A percentile compares a stretch with the other conserved stretches of the same genome.
Conservation (phyloP, 2,113 vertebrate genomes). For the Circaetus cinerascens region DNA sequence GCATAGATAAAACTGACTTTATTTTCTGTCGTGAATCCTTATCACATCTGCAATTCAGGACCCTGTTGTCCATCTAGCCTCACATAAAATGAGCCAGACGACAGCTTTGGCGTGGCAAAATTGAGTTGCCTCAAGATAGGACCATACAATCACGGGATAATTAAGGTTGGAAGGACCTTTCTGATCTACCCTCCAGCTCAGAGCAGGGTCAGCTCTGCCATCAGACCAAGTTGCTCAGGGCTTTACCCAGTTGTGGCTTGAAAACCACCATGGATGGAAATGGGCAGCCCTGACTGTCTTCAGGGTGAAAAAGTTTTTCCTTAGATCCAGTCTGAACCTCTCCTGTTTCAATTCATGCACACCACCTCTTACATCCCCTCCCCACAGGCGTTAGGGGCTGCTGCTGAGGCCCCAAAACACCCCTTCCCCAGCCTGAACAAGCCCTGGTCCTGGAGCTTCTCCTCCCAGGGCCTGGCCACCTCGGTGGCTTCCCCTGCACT, state of each 20-base stretch:
- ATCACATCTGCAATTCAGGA: background rate
- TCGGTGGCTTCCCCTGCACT: background rate
- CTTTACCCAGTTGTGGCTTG: background rate
- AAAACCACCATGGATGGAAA: background rate
- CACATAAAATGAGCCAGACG: background rate
- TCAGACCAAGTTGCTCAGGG: background rate
- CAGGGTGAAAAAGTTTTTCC: background rate
- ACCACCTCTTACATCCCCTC: no score
- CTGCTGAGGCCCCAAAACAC: background rate
- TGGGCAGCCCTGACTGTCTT: background rate
- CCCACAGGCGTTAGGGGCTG: background rate
- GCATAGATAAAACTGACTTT: background rate
- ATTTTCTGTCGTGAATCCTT: background rate
- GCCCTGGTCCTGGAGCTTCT: accelerated
- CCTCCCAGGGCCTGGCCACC: background rate
- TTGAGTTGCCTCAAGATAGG: background rate
- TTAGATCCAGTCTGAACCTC: background rate
- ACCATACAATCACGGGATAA: background rate
- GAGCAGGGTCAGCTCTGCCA: background rate
- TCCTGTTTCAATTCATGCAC: background rate
- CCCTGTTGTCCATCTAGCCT: background rate
- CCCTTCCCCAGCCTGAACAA: background rate
- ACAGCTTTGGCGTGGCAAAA: background rate
- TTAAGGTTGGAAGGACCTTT: background rate
- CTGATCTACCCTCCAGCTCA: background rate